A percentile compares a stretch with the other conserved stretches of the same genome.
Evolutionary conservation across 2,888 invertebrate genomes (phyloP).

Genomic region (Ophonus ardosiacus): DNA sequence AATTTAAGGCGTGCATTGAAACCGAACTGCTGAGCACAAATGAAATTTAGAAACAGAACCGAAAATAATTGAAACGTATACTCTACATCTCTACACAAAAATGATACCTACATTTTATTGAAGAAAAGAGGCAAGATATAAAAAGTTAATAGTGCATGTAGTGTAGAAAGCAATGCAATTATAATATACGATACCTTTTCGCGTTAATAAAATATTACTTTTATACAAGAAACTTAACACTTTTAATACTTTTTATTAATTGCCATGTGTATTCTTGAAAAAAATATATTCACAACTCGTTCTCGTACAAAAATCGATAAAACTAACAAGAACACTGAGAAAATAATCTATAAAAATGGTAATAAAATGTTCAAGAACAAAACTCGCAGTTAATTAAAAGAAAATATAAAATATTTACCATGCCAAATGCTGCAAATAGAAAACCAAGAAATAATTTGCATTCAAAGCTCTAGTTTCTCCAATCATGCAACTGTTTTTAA

Average conservation of each 20-base stretch:
- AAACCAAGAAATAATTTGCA: constrained; percentile 19
- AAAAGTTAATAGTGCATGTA: constrained; percentile 62
- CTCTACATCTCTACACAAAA: constrained; percentile 33
- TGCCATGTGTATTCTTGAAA: neutral
- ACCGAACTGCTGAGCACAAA: constrained; percentile 46
- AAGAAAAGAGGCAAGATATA: constrained; percentile 56
- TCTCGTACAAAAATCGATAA: constrained; percentile 4
- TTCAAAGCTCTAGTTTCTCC: constrained; percentile 7
- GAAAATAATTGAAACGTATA: constrained; percentile 32
- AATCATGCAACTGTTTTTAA: constrained; percentile 14
- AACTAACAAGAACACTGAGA: neutral
- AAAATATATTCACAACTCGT: constrained; percentile 5
- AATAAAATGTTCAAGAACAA: constrained; percentile 10
- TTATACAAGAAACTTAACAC: neutral
- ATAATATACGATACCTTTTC: constrained; percentile 30
- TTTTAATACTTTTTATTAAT: constrained; percentile 6
- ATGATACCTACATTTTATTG: constrained; percentile 51
- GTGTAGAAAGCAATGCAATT: constrained; percentile 61
- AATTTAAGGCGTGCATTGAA: constrained; percentile 60
- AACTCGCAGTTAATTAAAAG: constrained; percentile 15
- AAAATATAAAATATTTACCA: constrained; percentile 33
- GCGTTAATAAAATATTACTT: constrained; percentile 28
- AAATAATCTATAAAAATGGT: neutral
- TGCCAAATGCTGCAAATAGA: constrained; percentile 14
- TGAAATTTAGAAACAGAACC: constrained; percentile 37